Evolutionary conservation across 2,888 invertebrate species (phyloP).

Genomic region (Eudasyphora cyanicolor): DNA sequence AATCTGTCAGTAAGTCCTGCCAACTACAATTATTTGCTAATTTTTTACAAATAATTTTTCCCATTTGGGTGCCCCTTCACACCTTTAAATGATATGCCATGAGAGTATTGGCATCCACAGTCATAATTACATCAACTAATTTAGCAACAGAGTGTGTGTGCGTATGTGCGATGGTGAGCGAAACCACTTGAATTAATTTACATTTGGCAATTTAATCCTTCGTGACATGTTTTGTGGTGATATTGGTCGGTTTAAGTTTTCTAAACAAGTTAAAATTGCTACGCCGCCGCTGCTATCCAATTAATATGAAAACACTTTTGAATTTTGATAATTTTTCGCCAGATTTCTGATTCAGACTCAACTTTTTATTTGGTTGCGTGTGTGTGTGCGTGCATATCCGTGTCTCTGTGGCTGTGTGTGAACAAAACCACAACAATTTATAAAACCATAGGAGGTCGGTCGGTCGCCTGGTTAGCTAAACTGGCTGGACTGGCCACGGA

Average conservation of each 20-base stretch:
- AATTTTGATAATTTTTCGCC: conserved; percentile 40
- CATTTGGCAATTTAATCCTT: conserved; percentile 39
- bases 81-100: too few species aligned
- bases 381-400: neutral
- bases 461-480: conserved; percentile 20
- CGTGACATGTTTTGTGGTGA: conserved; percentile 51
- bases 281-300: conserved; percentile 35
- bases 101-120: too few species aligned
- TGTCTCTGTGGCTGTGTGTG: conserved; percentile 23
- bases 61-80: too few species aligned
- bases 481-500: neutral
- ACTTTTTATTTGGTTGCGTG: neutral
- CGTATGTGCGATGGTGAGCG: neutral
- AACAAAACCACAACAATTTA: conserved; percentile 65
- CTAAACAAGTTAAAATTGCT: conserved; percentile 34
- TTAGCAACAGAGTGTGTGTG: neutral
- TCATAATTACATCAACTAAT: conserved; percentile 22
- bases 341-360: conserved; percentile 32
- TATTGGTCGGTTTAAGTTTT: conserved; percentile 41
- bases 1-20: too few species aligned
- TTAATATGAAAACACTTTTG: conserved; percentile 52
- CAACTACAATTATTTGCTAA: too few species aligned
- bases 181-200: conserved; percentile 34
- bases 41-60: too few species aligned
- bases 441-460: conserved; percentile 61